Conservation (phyloP, 2,113 vertebrate genomes). For the Peromyscus polionotus region DNA sequence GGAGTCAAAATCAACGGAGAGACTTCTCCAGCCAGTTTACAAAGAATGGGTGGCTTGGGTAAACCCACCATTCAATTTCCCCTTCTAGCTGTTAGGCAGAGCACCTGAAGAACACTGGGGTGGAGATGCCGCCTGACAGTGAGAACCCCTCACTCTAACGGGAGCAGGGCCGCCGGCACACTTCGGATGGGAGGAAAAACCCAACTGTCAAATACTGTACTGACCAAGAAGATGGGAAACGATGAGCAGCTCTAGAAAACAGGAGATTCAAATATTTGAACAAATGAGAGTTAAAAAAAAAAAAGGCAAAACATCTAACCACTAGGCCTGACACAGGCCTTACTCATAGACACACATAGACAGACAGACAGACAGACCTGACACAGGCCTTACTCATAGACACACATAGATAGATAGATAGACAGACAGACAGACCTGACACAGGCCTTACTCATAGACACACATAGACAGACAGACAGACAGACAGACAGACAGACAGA, state of each 20-base stretch:
- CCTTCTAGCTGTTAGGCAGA: background rate
- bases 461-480: too few species aligned
- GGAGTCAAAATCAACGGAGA: background rate
- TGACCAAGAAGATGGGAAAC: background rate
- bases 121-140: background rate
- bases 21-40: background rate
- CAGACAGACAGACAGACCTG: too few species aligned
- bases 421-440: too few species aligned
- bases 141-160: background rate
- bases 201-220: slow-evolving; percentile 10
- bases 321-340: background rate
- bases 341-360: background rate
- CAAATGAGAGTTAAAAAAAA: background rate
- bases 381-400: background rate
- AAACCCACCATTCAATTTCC: background rate
- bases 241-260: slow-evolving; percentile 47
- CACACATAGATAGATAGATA: too few species aligned
- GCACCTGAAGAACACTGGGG: background rate
- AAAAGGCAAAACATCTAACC: background rate
- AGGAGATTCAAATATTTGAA: slow-evolving; percentile 40
- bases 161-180: background rate
- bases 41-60: background rate
- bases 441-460: too few species aligned
- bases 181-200: background rate
- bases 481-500: too few species aligned